Percentiles rank a stretch among this genome's conserved stretches.
Evolutionary conservation across 2,888 invertebrate genomes (phyloP).

Genomic region (Tenthredo distinguenda): DNA sequence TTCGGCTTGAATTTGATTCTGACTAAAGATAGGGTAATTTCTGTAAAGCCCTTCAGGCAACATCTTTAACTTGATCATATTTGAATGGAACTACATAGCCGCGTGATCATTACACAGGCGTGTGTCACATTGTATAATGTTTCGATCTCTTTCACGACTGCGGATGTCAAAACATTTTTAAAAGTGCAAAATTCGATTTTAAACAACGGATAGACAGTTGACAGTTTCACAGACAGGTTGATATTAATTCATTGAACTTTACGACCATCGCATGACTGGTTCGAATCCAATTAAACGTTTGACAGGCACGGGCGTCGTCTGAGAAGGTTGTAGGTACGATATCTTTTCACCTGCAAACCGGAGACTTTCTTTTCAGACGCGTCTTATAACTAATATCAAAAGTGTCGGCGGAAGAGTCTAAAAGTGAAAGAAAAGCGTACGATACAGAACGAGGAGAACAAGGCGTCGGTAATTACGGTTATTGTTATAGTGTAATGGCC

Average conservation of each 20-base stretch:
- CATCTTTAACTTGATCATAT: not conserved
- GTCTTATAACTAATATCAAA: constrained; percentile 22
- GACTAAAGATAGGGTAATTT: not conserved
- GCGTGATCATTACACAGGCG: not conserved
- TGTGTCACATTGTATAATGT: not conserved
- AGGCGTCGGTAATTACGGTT: constrained; percentile 50
- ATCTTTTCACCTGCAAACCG: constrained; percentile 28
- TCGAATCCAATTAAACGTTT: constrained; percentile 28
- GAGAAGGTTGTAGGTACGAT: not conserved
- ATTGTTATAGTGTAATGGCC: constrained; percentile 59
- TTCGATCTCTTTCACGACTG: not conserved
- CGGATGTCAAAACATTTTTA: not conserved
- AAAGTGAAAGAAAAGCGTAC: constrained; percentile 21
- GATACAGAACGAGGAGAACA: not conserved
- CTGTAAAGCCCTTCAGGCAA: not conserved
- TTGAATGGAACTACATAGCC: not conserved
- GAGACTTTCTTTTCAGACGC: constrained; percentile 20
- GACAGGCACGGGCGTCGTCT: not conserved
- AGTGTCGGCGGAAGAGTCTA: constrained; percentile 11
- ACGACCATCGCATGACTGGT: constrained; percentile 9
- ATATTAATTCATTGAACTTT: constrained; percentile 31
- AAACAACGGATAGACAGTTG: not conserved
- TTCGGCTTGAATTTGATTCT: constrained; percentile 10
- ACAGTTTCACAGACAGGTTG: not conserved
- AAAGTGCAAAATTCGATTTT: not conserved